Conservation (phyloP, 2,888 invertebrate genomes). For the Volucella bombylans region DNA sequence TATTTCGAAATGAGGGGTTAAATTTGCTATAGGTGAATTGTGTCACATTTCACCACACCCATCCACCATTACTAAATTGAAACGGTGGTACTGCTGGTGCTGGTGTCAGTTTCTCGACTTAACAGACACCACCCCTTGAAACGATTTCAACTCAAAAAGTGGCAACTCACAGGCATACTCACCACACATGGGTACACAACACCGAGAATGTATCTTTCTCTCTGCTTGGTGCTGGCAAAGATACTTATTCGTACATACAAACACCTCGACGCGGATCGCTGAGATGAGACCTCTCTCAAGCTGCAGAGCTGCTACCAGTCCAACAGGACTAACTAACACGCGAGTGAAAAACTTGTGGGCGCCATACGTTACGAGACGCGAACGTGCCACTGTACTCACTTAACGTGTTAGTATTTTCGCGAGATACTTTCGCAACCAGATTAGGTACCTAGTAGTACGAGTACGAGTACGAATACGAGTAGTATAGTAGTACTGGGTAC, state of each 20-base stretch:
- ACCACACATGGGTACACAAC: constrained; percentile 47
- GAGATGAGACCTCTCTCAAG: constrained; percentile 3
- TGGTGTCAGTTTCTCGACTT: not conserved
- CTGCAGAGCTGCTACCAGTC: not conserved
- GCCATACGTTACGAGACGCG: constrained; percentile 72
- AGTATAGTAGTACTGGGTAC: constrained; percentile 38
- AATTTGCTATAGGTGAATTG: constrained; percentile 25
- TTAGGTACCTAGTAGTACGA: constrained; percentile 33
- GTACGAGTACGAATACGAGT: not conserved
- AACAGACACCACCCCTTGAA: too few relatives aligned
- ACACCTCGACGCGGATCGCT: constrained; percentile 22
- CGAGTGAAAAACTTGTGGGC: constrained; percentile 70
- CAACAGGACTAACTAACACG: constrained; percentile 42
- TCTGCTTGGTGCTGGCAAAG: constrained; percentile 20
- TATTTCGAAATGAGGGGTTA: constrained; percentile 20
- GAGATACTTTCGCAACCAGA: constrained; percentile 66
- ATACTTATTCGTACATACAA: constrained; percentile 15
- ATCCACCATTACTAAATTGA: not conserved
- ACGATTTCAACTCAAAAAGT: too few relatives aligned
- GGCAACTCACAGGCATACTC: constrained; percentile 37
- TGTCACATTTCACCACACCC: constrained; percentile 29
- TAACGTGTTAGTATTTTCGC: constrained; percentile 73
- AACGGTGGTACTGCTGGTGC: too few relatives aligned
- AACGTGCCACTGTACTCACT: constrained; percentile 73
- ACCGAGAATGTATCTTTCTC: constrained; percentile 20